A percentile compares a stretch with the other conserved stretches of the same genome.
Conservation (phyloP, 2,113 vertebrate genomes). For the Eleginops maclovinus region DNA sequence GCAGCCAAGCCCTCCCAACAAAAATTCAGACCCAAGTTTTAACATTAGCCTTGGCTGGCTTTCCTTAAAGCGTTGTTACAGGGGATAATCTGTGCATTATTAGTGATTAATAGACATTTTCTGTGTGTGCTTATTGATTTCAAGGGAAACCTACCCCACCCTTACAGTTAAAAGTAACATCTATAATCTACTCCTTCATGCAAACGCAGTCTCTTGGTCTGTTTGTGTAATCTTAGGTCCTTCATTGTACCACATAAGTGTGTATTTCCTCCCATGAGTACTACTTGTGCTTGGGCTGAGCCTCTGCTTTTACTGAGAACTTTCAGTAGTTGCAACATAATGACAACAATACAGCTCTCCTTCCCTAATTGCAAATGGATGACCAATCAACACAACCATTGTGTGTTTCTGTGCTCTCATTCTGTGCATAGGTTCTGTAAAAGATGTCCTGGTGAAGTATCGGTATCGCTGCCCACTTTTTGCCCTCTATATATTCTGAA, state of each 20-base stretch:
- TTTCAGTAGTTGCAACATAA: slow-evolving; percentile 14
- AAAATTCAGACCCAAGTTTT: slow-evolving; percentile 4
- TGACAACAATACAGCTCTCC: slow-evolving; percentile 12
- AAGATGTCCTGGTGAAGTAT: slow-evolving; percentile 41
- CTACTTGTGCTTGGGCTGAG: slow-evolving; percentile 27
- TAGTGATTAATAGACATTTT: background rate
- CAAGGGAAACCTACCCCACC: slow-evolving; percentile 10
- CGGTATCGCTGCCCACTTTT: slow-evolving; percentile 13
- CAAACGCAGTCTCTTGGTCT: slow-evolving; percentile 25
- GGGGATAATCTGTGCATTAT: background rate
- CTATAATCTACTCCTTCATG: slow-evolving; percentile 27
- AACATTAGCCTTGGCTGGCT: slow-evolving; percentile 14
- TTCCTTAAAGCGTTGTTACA: slow-evolving; percentile 44
- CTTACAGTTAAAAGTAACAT: slow-evolving; percentile 28
- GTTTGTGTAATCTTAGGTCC: slow-evolving; percentile 59
- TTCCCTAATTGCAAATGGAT: slow-evolving; percentile 17
- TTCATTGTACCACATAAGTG: slow-evolving; percentile 65
- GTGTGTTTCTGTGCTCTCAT: slow-evolving; percentile 39
- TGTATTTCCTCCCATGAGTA: slow-evolving; percentile 48
- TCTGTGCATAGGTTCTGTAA: slow-evolving; percentile 44
- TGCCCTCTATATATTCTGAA: slow-evolving; percentile 32
- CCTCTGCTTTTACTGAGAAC: slow-evolving; percentile 40
- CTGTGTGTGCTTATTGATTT: slow-evolving; percentile 20
- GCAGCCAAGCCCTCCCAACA: background rate
- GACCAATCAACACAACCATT: slow-evolving; percentile 41